A percentile compares a stretch with the other conserved stretches of the same genome.
These are phyloP conservation scores for Tenthredo amoena DNA, from an alignment of 2,888 invertebrate species.

Conservation along the genomic window DNA sequence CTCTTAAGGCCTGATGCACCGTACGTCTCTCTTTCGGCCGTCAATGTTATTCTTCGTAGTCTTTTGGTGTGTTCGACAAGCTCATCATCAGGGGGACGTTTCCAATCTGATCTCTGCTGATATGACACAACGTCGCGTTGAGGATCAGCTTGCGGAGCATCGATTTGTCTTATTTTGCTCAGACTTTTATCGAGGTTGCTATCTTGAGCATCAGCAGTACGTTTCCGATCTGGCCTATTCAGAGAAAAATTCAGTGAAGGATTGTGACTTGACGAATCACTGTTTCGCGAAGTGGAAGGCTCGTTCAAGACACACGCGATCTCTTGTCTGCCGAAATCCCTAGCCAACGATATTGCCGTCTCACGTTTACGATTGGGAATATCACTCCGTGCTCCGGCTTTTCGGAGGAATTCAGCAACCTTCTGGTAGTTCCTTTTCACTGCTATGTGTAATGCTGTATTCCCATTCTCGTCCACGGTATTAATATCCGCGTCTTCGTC, in stretches of 20 bases:
- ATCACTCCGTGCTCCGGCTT: not conserved
- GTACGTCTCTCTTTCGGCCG: no score
- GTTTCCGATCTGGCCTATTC: not conserved
- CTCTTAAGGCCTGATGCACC: no score
- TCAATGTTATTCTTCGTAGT: no score
- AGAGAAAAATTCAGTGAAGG: not conserved
- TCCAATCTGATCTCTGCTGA: not conserved
- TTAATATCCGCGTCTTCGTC: not conserved
- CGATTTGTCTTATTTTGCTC: no score
- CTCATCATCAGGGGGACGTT: not conserved
- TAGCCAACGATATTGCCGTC: not conserved
- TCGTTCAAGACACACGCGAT: not conserved
- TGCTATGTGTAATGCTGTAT: not conserved
- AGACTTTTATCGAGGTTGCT: no score
- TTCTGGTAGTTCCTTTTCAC: not conserved
- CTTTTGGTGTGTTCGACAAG: no score
- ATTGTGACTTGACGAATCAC: not conserved
- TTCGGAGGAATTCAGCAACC: not conserved
- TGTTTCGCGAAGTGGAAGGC: not conserved
- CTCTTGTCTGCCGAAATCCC: not conserved
- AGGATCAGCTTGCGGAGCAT: no score
- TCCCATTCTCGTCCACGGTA: no score
- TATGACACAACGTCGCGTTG: no score
- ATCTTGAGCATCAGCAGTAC: no score
- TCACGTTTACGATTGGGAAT: not conserved